Evolutionary conservation across 2,113 vertebrate genomes (phyloP), one percentile per base, ranked within the genome.

Genomic region (Tragelaphus scriptus): DNA sequence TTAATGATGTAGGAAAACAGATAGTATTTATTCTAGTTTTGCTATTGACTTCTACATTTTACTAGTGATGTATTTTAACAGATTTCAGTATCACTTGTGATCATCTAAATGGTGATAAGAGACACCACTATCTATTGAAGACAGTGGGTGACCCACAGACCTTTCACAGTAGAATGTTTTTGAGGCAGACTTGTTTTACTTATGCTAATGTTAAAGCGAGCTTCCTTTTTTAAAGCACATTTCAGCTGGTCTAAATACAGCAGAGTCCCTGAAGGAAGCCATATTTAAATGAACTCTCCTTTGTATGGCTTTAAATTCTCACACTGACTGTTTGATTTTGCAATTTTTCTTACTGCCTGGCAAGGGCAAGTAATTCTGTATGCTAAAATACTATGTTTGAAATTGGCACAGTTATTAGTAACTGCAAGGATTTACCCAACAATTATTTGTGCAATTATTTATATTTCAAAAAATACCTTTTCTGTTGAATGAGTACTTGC

Each of bases 1-100:
- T 75, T 89, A 87, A 96, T 87, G 89, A 94, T 79, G 36, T 51
- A 84, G 88, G 56, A 94, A 97, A 88, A 10, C 63, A 95, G 86
- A 85, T 75, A 59, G 9, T 91, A 55, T 55, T 80, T 61, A 86
- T 90, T 91, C 56, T 59, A 51, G 8, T 44, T 80, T 97, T 87
- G 68, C 47, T 59, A 25, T 81, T 65, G 82, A 61, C 51, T 40
- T 91, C 61, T n/a, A 15, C 36, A 79, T 56, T 92, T 93, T 32
- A 15, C 49, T 36, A 56, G 87, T 71, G 75, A 91, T 65, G 40
- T 58, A 40, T 84, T 85, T 79, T 79, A 85, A 89, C 61, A 75
- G 17, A 51, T 58, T 89, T 84, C 71, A 75, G 58, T 21, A 53
- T 91, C 90, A 79, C 13, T 85, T 26, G 0, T 55, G 47, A 65